Evolutionary conservation across 2,797 vertebrate genomes (phyloP), one percentile per base, ranked within the genome.

Genomic region (Limnodromus scolopaceus): DNA sequence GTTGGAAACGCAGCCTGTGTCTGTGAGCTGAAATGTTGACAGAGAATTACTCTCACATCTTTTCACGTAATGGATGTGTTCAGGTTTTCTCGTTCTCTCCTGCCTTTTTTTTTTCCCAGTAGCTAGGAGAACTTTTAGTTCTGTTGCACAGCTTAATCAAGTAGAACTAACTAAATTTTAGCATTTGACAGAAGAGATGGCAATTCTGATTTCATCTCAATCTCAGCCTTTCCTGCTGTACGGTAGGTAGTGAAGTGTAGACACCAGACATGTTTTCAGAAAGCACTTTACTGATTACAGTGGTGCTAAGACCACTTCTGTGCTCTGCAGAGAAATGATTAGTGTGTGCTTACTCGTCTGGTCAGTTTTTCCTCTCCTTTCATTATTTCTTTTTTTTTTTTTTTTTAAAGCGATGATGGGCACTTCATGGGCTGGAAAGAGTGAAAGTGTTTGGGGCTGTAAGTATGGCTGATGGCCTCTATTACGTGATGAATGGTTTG

Each of bases 151-250:
- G 80, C 77, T 93, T 95, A 93, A 97, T 96, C 94, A 94, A 94
- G 94, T 80, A 94, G 95, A 97, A 96, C 93, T 93, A 94, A 95
- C 84, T 49, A 92, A 93, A 97, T 96, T 91, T 96, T 57, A 80
- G 88, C 86, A 71, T 93, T 91, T 96, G 96, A 80, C 96, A 96
- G 94, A 82, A 83, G 93, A 95, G 95, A 87, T 94, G 95, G 96
- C 94, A 91, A 55, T 96, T 89, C 64, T 82, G 93, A 94, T 93
- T 90, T 84, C 77, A 20, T 91, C 93, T 97, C 95, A 89, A 89
- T 94, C 94, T 74, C 93, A 78, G 81, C 74, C 93, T 71, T 77
- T 82, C 92, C 13, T 48, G 92, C 90, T 49, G 74, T 45, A 76
- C 0, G 2, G 79, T 64, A 46, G n/a, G 92, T 38, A 63, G 80